A percentile compares a stretch with the other conserved stretches of the same genome.
Evolutionary conservation across 2,797 vertebrate species (phyloP).

Genomic region (Catostomus latipinnis): DNA sequence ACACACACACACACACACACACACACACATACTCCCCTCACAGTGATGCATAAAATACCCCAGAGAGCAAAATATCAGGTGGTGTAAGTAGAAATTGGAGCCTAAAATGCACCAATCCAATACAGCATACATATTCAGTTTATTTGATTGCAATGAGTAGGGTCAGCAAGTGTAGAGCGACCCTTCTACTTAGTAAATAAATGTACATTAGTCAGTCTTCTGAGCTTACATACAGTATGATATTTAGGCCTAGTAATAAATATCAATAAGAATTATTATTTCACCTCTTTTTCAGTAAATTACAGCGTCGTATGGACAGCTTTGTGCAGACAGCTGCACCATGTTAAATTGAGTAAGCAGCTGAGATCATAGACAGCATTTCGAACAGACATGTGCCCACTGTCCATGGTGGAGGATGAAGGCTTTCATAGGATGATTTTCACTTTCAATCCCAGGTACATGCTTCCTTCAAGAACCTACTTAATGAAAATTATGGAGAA

Average conservation of each 20-base stretch:
- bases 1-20: no score
- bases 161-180: neutral
- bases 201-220: no score
- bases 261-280: constrained; percentile 21
- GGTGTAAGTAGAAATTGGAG: no score
- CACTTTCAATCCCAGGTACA: neutral
- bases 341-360: constrained; percentile 19
- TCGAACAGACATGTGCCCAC: constrained; percentile 12
- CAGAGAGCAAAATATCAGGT: no score
- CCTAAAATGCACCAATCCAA: neutral
- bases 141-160: neutral
- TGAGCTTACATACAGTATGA: neutral
- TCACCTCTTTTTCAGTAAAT: constrained; percentile 20
- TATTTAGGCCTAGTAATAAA: neutral
- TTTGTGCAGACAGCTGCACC: neutral
- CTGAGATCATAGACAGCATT: neutral
- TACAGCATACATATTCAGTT: no score
- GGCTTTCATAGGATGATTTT: constrained; percentile 40
- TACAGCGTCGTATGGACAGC: neutral
- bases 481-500: no score
- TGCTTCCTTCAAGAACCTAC: no score
- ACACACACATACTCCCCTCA: no score
- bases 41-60: no score
- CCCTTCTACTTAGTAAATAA: no score
- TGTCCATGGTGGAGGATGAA: constrained; percentile 37